Conservation (phyloP, 2,113 vertebrate species). For the Siniperca chuatsi region DNA sequence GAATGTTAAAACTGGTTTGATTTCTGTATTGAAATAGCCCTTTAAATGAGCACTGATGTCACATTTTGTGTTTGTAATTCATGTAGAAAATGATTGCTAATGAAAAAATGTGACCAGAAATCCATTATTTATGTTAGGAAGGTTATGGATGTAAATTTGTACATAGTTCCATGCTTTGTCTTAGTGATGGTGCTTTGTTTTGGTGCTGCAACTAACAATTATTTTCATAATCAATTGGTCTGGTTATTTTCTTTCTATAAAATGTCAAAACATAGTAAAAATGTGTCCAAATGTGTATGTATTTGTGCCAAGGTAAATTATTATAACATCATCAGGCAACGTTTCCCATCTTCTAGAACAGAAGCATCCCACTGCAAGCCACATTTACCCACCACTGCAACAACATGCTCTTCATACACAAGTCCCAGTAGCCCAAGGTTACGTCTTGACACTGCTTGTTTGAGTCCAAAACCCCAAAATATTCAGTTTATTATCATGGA, state of each 20-base stretch:
- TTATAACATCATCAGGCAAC: constrained; percentile 2
- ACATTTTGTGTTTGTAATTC: neutral
- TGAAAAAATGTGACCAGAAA: neutral
- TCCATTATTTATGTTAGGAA: no score
- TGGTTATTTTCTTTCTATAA: neutral
- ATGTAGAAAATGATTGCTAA: neutral
- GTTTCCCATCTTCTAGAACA: neutral
- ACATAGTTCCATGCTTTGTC: neutral
- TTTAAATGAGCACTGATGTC: constrained; percentile 12
- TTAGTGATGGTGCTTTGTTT: neutral
- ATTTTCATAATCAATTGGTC: neutral
- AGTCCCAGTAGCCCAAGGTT: neutral
- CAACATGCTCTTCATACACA: constrained; percentile 25
- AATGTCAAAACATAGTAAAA: neutral
- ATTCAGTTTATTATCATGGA: neutral
- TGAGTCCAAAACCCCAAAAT: neutral
- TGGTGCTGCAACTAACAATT: no score
- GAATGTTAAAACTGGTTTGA: constrained; percentile 15
- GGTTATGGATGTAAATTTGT: neutral
- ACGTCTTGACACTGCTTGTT: neutral
- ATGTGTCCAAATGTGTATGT: neutral
- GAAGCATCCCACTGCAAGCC: neutral
- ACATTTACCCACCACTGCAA: constrained; percentile 19
- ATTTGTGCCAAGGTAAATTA: constrained; percentile 15
- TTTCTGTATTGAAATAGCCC: neutral